Evolutionary conservation across 2,797 vertebrate species (phyloP).

Genomic region (Brachyalestes nurse): DNA sequence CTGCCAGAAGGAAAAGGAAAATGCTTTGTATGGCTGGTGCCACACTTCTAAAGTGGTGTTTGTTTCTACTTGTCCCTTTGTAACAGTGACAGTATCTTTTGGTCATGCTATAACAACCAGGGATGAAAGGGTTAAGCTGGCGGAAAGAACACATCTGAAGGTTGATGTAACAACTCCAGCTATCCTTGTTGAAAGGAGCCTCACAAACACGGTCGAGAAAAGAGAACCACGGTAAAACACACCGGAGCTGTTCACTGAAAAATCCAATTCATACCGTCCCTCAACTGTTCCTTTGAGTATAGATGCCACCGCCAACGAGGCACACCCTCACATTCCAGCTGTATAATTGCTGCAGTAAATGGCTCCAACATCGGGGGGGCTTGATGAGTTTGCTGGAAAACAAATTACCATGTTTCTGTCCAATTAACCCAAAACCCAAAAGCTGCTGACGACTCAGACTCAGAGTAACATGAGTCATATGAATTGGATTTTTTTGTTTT

Average conservation of each 20-base stretch:
- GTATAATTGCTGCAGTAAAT: conserved; percentile 9
- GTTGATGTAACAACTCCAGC: conserved; percentile 30
- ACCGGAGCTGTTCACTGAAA: conserved; percentile 3
- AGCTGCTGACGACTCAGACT: conserved; percentile 1
- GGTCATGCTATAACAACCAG: conserved; percentile 18
- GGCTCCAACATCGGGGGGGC: not conserved
- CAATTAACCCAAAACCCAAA: conserved; percentile 10
- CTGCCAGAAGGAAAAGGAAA: conserved; percentile 18
- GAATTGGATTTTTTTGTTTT: conserved; percentile 28
- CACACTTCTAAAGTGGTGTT: conserved; percentile 8
- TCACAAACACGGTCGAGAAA: conserved; percentile 20
- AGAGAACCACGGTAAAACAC: conserved; percentile 15
- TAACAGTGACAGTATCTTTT: conserved; percentile 31
- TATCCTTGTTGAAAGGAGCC: conserved; percentile 17
- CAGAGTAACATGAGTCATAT: conserved; percentile 12
- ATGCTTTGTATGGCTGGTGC: conserved; percentile 6
- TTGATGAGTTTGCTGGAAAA: not conserved
- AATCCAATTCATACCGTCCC: conserved; percentile 39
- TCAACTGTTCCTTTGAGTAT: not conserved
- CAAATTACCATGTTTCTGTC: conserved; percentile 6
- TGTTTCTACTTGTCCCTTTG: conserved; percentile 10
- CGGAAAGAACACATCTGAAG: conserved; percentile 44
- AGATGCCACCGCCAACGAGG: not conserved
- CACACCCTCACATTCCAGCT: not conserved
- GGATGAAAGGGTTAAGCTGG: conserved; percentile 33